These are phyloP conservation scores for Leptarthrus brevirostris DNA, from an alignment of 2,888 invertebrate species.

Conservation along the genomic window DNA sequence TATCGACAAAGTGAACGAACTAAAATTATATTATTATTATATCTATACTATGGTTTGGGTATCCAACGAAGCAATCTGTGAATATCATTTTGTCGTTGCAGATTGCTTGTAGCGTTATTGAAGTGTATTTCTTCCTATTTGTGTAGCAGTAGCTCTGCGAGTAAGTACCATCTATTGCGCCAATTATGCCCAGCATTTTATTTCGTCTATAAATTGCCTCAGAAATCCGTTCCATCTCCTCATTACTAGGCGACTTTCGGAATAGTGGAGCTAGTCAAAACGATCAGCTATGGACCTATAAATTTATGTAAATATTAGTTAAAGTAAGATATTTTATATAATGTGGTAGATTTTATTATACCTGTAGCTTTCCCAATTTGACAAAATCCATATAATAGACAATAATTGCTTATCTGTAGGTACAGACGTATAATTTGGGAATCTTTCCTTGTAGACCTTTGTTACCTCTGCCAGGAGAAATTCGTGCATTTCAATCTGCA, in stretches of 20 bases:
- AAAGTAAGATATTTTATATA: not conserved
- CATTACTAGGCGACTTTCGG: not conserved
- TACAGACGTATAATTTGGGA: not conserved
- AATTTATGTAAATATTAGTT: not conserved
- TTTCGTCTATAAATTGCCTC: not conserved
- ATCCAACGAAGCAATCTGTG: constrained; percentile 15
- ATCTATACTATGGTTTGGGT: no score
- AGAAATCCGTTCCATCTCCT: not conserved
- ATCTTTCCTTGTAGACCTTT: not conserved
- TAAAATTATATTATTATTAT: no score
- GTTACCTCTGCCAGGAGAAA: not conserved
- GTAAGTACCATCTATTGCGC: constrained; percentile 14
- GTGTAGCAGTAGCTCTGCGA: not conserved
- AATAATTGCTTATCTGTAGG: not conserved
- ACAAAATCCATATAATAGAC: constrained; percentile 10
- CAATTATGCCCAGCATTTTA: not conserved
- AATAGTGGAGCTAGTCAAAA: not conserved
- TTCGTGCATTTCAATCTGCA: not conserved
- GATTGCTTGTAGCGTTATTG: constrained; percentile 9
- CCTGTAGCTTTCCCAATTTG: constrained; percentile 5
- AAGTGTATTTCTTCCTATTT: constrained; percentile 15
- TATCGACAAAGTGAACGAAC: no score
- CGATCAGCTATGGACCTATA: not conserved
- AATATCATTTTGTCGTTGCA: constrained; percentile 1
- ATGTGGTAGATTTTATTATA: not conserved